Conservation (phyloP, 2,888 invertebrate genomes). For the Drosophila kuntzei region DNA sequence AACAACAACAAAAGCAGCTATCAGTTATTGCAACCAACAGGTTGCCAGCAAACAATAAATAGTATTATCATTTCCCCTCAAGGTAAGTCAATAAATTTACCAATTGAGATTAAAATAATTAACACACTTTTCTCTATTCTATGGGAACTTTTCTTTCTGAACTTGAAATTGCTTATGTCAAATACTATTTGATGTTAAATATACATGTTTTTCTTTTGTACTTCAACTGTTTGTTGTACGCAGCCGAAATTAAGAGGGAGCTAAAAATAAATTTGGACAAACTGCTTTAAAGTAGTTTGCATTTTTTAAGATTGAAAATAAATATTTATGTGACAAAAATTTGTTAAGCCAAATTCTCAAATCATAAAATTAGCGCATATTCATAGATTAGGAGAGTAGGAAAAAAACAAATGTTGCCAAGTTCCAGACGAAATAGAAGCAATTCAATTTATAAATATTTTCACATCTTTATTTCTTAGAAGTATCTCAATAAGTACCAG, state of each 20-base stretch:
- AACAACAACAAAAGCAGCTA: slow-evolving; percentile 6
- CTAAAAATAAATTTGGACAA: slow-evolving; percentile 29
- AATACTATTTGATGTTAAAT: slow-evolving; percentile 10
- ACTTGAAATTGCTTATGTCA: slow-evolving; percentile 17
- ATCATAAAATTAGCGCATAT: not conserved
- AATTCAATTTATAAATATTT: not conserved
- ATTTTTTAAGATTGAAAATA: slow-evolving; percentile 6
- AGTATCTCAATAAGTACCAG: not conserved
- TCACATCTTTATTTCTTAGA: not conserved
- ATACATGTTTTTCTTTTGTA: slow-evolving; percentile 15
- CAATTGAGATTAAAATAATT: slow-evolving; percentile 23
- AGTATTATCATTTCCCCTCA: slow-evolving; percentile 13
- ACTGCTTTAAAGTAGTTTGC: slow-evolving; percentile 39
- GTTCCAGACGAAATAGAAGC: not conserved
- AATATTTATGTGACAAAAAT: slow-evolving; percentile 24
- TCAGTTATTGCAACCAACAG: slow-evolving; percentile 56
- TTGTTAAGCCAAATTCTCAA: slow-evolving; percentile 6
- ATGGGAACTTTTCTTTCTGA: slow-evolving; percentile 7
- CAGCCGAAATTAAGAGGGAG: not conserved
- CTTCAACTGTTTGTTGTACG: slow-evolving; percentile 19
- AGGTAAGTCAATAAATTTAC: slow-evolving; percentile 34
- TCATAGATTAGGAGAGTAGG: not conserved
- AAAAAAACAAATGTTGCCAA: not conserved
- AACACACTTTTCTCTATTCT: slow-evolving; percentile 1
- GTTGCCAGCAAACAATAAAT: slow-evolving; percentile 43